Conservation (phyloP, 1,140 invertebrate genomes). For the Tetramorium simillimum region DNA sequence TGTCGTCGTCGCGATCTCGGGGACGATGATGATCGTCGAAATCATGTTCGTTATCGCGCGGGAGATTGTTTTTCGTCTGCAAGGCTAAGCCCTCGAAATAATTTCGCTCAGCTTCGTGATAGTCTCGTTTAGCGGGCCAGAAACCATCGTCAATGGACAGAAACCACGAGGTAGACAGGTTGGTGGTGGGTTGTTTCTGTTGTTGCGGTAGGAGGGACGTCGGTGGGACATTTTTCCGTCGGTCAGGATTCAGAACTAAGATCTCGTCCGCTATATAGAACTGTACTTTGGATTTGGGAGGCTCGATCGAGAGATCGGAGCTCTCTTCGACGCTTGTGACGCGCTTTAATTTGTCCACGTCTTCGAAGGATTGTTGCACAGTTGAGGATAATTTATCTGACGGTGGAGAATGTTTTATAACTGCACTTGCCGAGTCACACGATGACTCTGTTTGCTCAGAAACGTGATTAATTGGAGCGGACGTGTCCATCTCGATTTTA, state of each 20-base stretch:
- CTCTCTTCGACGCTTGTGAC: slow-evolving; percentile 23
- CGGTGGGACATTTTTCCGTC: slow-evolving; percentile 40
- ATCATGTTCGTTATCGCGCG: slow-evolving; percentile 77
- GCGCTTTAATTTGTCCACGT: slow-evolving; percentile 29
- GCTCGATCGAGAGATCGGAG: slow-evolving; percentile 21
- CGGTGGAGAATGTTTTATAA: not conserved
- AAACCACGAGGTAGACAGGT: slow-evolving; percentile 53
- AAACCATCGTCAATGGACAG: slow-evolving; percentile 85
- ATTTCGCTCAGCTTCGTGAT: slow-evolving; percentile 88
- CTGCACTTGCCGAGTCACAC: slow-evolving; percentile 54
- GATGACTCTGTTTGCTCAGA: not conserved
- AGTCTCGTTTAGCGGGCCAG: slow-evolving; percentile 87
- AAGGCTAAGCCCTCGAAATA: slow-evolving; percentile 84
- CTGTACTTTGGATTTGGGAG: slow-evolving; percentile 75
- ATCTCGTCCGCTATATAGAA: slow-evolving; percentile 82
- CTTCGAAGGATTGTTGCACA: slow-evolving; percentile 25
- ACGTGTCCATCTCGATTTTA: not conserved
- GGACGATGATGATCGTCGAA: slow-evolving; percentile 83
- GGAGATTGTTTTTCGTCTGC: slow-evolving; percentile 71
- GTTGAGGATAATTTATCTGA: slow-evolving; percentile 16
- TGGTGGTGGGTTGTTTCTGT: slow-evolving; percentile 64
- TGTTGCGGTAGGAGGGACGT: slow-evolving; percentile 34
- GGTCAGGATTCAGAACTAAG: slow-evolving; percentile 74
- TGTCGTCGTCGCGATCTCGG: slow-evolving; percentile 87
- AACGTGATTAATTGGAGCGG: not conserved